Evolutionary conservation across 53 echinoderm and acorn worm species (phyloP).

Genomic region (Paelopatides confundens): DNA sequence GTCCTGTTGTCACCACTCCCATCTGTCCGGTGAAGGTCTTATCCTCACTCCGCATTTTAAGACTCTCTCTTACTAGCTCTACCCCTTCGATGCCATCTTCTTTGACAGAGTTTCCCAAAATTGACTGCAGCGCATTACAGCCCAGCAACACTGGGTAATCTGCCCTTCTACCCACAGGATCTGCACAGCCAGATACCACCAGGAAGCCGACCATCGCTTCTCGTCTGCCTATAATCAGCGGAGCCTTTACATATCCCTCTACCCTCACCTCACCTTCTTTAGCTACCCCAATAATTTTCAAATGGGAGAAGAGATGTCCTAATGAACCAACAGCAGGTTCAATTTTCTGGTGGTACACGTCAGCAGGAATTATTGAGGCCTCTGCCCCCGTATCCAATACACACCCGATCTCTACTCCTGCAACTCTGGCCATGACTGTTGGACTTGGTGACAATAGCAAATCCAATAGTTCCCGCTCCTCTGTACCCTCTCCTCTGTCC

Average conservation of each 20-base stretch:
- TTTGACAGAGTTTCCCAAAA: not conserved
- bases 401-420: too few species aligned
- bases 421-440: too few species aligned
- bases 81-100: not conserved
- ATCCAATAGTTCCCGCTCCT: constrained; percentile 1
- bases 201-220: constrained; percentile 51
- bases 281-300: constrained; percentile 27
- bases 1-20: not conserved
- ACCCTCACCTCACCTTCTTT: constrained; percentile 39
- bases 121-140: constrained; percentile 19
- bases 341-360: too few species aligned
- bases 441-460: constrained; percentile 29
- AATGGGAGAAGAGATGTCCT: not conserved
- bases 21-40: not conserved
- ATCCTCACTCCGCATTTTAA: not conserved
- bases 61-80: not conserved
- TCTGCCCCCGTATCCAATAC: too few species aligned
- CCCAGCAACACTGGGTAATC: constrained; percentile 24
- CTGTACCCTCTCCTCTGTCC: not conserved
- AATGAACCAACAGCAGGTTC: not conserved
- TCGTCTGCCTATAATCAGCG: not conserved
- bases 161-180: not conserved
- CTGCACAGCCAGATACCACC: not conserved
- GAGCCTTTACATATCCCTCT: constrained; percentile 42
- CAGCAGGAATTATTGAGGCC: too few species aligned